Base-by-base conservation (phyloP, 2,113 vertebrate species). In the Mustela lutreola region DNA sequence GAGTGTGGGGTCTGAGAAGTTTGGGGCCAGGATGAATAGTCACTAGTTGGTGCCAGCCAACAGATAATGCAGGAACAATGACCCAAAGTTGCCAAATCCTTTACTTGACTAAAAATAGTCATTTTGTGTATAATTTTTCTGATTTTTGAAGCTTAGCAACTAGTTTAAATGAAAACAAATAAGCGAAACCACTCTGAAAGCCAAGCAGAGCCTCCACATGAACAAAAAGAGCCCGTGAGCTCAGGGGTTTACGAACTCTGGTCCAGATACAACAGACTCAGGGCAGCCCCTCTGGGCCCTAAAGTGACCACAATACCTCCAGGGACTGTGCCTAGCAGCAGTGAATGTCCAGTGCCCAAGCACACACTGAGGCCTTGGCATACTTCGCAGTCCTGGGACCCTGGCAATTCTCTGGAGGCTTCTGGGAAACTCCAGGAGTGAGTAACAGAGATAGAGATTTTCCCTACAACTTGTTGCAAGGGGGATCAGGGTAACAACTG, bases 281-380 rank as follows among this genome's bases (percentile, higher is more conserved):
- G 0, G 45, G 42, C 2, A 76, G 12, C 9, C 5, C 79, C 79
- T 4, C 1, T 0, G 8, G 53, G 19, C 11, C 67, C 18, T 65
- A 14, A 42, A 71, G 18, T 36, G 42, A 79, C 62, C 19, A 21
- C 26, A 22, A 2, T 6, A 53, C 36, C 33, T 48, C 2, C 10
- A 36, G 39, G 10, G 24, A 4, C 9, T 70, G 4, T 31, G 14
- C 19, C 24, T 24, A 9, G 7, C 56, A 48, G 58, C 24, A 75
- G 71, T 24, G 22, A 63, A 7, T 26, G 5, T 5, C 26, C 71
- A 2, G 4, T 0, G 22, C 2, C 50, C 10, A 60, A 2, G 7
- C 3, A 1, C 0, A 16, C 4, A 1, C 1, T 48, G 45, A 42
- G 31, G 22, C 7, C 26, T 31, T 3, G 4, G 18, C 7, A 26